Percentiles rank a stretch among this genome's conserved stretches.
phyloP scores from a whole-genome alignment of 2,888 invertebrate species.

The Sceliomorpha sp. region DNA sequence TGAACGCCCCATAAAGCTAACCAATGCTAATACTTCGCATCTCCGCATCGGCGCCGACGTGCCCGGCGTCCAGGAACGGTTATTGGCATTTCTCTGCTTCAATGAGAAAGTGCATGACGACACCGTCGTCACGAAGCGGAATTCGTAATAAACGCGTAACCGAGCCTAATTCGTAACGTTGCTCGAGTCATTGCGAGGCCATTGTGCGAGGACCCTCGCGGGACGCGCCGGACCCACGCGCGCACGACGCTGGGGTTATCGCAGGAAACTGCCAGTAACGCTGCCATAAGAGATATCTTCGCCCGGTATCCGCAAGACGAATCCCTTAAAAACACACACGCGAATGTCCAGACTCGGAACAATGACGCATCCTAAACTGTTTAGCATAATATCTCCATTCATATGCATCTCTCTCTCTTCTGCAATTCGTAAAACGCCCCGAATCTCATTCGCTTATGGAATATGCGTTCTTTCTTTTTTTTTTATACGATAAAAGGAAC shows the following conservation, averaged over 20 bases:
- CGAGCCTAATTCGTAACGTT: constrained; percentile 79
- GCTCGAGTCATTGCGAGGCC: constrained; percentile 67
- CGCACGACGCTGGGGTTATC: constrained; percentile 68
- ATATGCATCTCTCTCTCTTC: too few species aligned
- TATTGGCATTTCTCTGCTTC: constrained; percentile 48
- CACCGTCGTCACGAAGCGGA: constrained; percentile 73
- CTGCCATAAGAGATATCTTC: constrained; percentile 62
- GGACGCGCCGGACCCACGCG: too few species aligned
- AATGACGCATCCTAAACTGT: too few species aligned
- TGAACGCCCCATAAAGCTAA: constrained; percentile 84
- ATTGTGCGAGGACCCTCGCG: constrained; percentile 61
- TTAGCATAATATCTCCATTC: too few species aligned
- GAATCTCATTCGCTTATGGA: too few species aligned
- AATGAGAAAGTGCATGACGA: constrained; percentile 60
- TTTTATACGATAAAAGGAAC: too few species aligned
- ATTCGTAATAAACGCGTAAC: constrained; percentile 79
- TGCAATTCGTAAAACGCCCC: too few species aligned
- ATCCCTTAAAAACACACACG: too few species aligned
- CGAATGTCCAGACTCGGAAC: too few species aligned
- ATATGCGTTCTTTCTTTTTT: too few species aligned
- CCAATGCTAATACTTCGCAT: constrained; percentile 83
- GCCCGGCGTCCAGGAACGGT: constrained; percentile 53
- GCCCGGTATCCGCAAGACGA: too few species aligned
- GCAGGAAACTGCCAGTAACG: constrained; percentile 77
- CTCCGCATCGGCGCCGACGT: constrained; percentile 74